Evolutionary conservation across 1,140 invertebrate species (phyloP).

Genomic region (Drosophila ercepeae): DNA sequence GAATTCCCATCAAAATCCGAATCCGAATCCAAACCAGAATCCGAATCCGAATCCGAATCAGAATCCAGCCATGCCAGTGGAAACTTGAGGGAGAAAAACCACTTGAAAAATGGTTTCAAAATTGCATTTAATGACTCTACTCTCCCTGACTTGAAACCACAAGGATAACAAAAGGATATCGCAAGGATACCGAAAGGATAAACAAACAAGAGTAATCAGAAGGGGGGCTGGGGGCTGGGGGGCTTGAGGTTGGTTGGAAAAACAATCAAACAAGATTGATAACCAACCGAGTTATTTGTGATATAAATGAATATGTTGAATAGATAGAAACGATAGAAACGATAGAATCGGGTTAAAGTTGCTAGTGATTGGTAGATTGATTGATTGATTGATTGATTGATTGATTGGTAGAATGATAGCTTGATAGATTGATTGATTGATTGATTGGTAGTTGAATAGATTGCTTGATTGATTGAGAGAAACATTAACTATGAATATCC

Average conservation of each 20-base stretch:
- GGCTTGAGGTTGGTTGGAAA: neutral
- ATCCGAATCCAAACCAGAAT: neutral
- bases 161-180: neutral
- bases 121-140: conserved; percentile 60
- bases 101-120: conserved; percentile 66
- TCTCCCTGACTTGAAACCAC: neutral
- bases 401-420: conserved; percentile 17
- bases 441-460: conserved; percentile 1
- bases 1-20: neutral
- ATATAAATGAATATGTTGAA: conserved; percentile 69
- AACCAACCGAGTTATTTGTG: conserved; percentile 61
- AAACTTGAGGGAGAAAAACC: conserved; percentile 26
- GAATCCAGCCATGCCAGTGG: conserved; percentile 18
- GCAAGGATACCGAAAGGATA: neutral
- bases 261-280: neutral
- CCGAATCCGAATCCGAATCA: neutral
- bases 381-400: conserved; percentile 27
- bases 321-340: conserved; percentile 31
- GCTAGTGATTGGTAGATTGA: conserved; percentile 30
- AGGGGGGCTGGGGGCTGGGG: neutral
- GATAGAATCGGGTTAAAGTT: conserved; percentile 49
- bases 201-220: neutral
- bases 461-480: conserved; percentile 1
- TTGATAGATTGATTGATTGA: neutral
- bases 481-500: conserved; percentile 2